These are phyloP conservation scores for Catharus minimus DNA, from an alignment of 2,113 vertebrate species.

Conservation along the genomic window DNA sequence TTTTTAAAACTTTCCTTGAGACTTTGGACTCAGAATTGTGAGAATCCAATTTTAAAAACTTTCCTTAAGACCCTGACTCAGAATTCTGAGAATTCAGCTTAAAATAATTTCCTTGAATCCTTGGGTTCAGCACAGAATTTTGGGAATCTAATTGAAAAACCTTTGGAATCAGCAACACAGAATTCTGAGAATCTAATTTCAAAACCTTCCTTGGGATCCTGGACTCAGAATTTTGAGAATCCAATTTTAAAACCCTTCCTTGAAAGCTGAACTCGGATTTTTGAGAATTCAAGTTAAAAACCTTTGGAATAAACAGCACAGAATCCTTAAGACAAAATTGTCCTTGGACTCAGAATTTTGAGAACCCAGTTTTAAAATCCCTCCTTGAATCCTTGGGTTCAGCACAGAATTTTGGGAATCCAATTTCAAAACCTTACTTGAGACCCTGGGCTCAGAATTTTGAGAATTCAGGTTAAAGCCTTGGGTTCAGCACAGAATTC, in stretches of 20 bases:
- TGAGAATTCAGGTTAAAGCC: background rate
- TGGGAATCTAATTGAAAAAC: too few relatives aligned
- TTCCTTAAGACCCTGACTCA: background rate
- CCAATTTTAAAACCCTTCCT: too few relatives aligned
- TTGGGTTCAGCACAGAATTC: too few relatives aligned
- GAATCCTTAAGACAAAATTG: too few relatives aligned
- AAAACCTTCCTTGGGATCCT: background rate
- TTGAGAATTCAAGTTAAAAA: background rate
- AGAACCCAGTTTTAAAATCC: fast-evolving
- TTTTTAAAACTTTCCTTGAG: fast-evolving
- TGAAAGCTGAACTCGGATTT: too few relatives aligned
- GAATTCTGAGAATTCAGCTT: background rate
- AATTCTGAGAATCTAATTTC: background rate
- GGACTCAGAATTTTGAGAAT: background rate
- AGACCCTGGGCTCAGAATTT: background rate
- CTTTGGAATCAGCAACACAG: background rate
- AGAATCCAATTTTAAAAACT: background rate
- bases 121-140: too few relatives aligned
- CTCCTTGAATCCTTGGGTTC: too few relatives aligned
- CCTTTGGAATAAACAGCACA: too few relatives aligned
- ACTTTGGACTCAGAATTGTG: too few relatives aligned
- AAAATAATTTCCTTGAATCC: background rate
- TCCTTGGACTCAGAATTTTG: background rate
- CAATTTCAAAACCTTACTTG: background rate
- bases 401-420: too few relatives aligned